These are phyloP conservation scores for Chinchilla lanigera DNA, from an alignment of 2,113 vertebrate genomes.

Conservation along the genomic window DNA sequence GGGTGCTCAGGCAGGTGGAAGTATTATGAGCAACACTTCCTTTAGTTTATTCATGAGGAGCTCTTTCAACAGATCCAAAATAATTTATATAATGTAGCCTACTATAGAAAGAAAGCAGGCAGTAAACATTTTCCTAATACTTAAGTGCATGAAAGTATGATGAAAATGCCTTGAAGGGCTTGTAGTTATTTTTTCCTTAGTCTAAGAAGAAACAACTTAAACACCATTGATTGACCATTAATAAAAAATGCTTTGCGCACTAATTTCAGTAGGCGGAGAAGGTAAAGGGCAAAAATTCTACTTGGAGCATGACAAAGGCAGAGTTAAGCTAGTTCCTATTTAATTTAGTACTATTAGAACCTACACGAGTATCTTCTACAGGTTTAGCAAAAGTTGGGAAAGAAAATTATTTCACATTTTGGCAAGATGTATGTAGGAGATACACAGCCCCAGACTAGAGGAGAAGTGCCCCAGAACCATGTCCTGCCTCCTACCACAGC, in stretches of 20 bases:
- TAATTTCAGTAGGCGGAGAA: neutral
- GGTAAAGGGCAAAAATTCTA: neutral
- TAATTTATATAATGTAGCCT: neutral
- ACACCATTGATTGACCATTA: neutral
- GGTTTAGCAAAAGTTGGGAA: neutral
- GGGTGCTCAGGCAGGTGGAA: neutral
- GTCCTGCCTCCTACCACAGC: neutral
- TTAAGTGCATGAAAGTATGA: neutral
- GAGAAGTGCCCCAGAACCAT: neutral
- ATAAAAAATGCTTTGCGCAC: neutral
- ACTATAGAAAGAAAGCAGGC: neutral
- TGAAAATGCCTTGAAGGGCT: neutral
- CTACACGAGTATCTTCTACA: neutral
- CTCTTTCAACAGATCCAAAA: neutral
- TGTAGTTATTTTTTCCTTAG: neutral
- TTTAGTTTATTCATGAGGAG: neutral
- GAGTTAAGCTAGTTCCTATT: neutral
- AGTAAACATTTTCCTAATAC: neutral
- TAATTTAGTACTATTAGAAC: neutral
- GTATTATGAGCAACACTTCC: neutral
- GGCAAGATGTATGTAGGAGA: neutral
- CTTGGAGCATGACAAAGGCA: neutral
- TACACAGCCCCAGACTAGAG: neutral
- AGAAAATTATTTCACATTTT: constrained; percentile 9
- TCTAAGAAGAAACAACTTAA: neutral